A percentile compares a stretch with the other conserved stretches of the same genome.
Evolutionary conservation across 2,888 invertebrate species (phyloP).

Genomic region (Cryptophagus acutangulus): DNA sequence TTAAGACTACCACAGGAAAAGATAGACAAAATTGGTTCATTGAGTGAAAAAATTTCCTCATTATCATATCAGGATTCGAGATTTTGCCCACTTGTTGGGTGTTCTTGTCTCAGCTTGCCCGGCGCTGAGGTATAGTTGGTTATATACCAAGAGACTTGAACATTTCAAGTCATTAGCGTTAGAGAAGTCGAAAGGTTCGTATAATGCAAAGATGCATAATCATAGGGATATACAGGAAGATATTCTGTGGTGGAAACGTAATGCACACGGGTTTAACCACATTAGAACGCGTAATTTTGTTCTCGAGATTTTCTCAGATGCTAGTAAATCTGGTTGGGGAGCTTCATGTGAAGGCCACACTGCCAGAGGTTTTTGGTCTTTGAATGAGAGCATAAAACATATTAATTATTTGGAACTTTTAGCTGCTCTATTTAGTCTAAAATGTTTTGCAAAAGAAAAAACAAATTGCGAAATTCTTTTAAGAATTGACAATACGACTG

Average conservation of each 20-base stretch:
- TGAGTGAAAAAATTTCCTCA: background rate
- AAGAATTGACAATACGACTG: conserved; percentile 21
- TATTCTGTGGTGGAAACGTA: conserved; percentile 22
- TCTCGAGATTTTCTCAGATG: conserved; percentile 28
- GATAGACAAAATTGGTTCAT: conserved; percentile 7
- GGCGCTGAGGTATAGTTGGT: conserved; percentile 22
- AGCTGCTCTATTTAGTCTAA: conserved; percentile 26
- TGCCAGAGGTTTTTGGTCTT: conserved; percentile 26
- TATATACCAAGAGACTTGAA: conserved; percentile 15
- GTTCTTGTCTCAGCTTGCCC: conserved; percentile 23
- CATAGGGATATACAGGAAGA: conserved; percentile 1
- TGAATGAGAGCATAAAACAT: conserved; percentile 20
- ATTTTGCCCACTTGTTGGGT: conserved; percentile 25
- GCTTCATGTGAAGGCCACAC: conserved; percentile 17
- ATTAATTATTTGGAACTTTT: no score
- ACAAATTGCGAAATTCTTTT: conserved; percentile 17
- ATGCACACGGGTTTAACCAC: conserved; percentile 11
- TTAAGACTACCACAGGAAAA: conserved; percentile 15
- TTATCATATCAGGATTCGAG: no score
- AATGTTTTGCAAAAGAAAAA: conserved; percentile 25
- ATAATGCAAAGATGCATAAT: conserved; percentile 3
- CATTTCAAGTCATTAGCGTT: conserved; percentile 11
- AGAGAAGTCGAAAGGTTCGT: no score
- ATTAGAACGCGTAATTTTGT: conserved; percentile 16
- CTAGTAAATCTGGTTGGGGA: conserved; percentile 27